Evolutionary conservation across 37 sponge, comb jelly and placozoan genomes (phyloP).

Genomic region (Cliona cf. orientalis): DNA sequence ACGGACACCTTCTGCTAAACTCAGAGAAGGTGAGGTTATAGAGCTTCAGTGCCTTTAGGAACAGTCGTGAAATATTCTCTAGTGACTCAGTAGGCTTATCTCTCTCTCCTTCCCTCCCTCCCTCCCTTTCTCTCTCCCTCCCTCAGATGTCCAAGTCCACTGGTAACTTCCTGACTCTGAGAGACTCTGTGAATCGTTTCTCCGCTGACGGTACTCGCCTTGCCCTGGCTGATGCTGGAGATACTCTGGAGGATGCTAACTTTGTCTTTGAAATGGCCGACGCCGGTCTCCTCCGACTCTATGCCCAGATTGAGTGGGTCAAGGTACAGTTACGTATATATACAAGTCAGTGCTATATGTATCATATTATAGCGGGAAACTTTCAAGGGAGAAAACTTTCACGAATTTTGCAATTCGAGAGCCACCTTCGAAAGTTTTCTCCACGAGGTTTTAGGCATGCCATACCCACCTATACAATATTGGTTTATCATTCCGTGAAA

Average conservation of each 20-base stretch:
- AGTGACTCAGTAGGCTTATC: no score
- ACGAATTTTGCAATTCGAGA: no score
- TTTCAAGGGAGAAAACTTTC: no score
- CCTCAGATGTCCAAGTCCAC: conserved; percentile 96
- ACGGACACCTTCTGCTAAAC: conserved; percentile 98
- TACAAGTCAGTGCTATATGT: no score
- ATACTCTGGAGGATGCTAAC: conserved; percentile 97
- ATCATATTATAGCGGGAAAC: no score
- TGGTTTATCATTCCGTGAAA: no score
- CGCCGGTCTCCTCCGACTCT: conserved; percentile 88
- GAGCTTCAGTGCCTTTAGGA: no score
- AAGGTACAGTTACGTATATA: conserved; percentile 53
- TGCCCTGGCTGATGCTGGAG: conserved; percentile 98
- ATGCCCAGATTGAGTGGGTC: conserved; percentile 91
- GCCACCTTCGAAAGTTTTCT: no score
- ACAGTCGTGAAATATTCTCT: no score
- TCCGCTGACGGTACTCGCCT: conserved; percentile 96
- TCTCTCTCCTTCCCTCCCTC: not conserved
- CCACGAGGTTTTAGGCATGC: no score
- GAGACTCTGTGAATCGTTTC: conserved; percentile 78
- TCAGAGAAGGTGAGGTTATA: conserved; percentile 97
- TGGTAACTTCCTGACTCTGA: conserved; percentile 95
- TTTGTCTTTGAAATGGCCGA: conserved; percentile 95
- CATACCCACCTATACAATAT: no score
- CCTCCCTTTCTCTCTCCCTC: not conserved